Base-by-base conservation (phyloP, 2,113 vertebrate species). In the Peromyscus leucopus region DNA sequence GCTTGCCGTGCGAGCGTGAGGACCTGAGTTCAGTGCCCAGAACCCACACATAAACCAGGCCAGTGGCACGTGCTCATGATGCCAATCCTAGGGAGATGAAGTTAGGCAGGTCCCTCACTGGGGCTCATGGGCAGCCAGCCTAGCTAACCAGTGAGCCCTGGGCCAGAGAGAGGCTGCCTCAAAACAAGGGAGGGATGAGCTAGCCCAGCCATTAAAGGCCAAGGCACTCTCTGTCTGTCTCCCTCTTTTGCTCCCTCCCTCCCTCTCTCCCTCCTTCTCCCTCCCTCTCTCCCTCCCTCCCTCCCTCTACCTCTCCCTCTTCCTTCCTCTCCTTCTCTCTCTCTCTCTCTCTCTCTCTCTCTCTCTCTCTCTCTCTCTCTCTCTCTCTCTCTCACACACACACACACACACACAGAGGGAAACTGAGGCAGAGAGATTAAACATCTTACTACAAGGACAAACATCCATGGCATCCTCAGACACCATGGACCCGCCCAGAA, bases 381-480 rank as follows among this genome's bases (percentile, higher is more conserved):
- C 28, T 5, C 0, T 15, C 67, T 57, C 33, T 36, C 31, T 16
- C 15, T 36, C 46, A 48, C 46, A 48, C 46, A 48, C 46, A 48
- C 46, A 48, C 46, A 48, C 46, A 48, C 46, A 82, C 31, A n/a
- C 8, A 78, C 22, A 19, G 26, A 59, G 31, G 26, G 55, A 39
- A 24, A 61, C 31, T 7, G 59, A 88, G 31, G 33, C 19, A 2
- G 46, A 55, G 75, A 42, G 3, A 59, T 17, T 5, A 69, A 65
- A 39, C n/a, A 42, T n/a, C 48, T 39, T 24, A 1, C 48, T 3
- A 11, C 3, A n/a, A 59, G 63, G 9, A 2, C 8, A 3, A 2
- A n/a, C 15, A 2, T 1, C 28, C 26, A 22, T 16, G 1, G 31
- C 5, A 10, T 5, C 88, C 4, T 3, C 0, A 6, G 72, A 28